Evolutionary conservation across 1,140 invertebrate species (phyloP), one percentile per base, ranked within the genome.

Genomic region (Euwallacea fornicatus): DNA sequence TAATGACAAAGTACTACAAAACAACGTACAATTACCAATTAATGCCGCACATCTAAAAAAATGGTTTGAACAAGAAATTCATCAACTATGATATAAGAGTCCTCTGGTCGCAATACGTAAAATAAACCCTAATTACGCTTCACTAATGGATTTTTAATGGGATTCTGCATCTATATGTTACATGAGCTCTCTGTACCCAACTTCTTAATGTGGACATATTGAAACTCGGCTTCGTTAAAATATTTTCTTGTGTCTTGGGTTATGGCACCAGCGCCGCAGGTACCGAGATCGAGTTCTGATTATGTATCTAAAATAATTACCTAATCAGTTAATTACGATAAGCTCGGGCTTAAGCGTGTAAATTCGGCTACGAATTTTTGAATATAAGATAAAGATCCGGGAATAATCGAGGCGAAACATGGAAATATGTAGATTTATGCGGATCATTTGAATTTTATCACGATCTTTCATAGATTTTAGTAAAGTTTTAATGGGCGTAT

Each of bases 301-400:
- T 50, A 50, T 50, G 9, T 50, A 33, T 33, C 21, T 33, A 4
- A 13, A 50, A 50, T 50, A 50, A 50, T 50, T 50, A 50, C 7
- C 46, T 50, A 50, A 50, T 50, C 46, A 6, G 46, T 50, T 50
- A 50, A 50, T 50, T 50, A 50, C 46, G 46, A 11, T 50, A 50
- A 50, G 9, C 13, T 50, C 13, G 46, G 9, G 46, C 9, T 50
- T 13, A 50, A 50, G 21, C 21, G 21, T 33, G 21, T 33, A 33
- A 33, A 33, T 33, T 33, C 4, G 21, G 21, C 21, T 33, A 1
- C 21, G 21, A 33, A 33, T 33, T 33, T 33, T 33, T 33, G 21
- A 33, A 33, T 33, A 33, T 33, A 33, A 33, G 21, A 33, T 33
- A 33, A 33, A 33, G 21, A 50, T 11, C 46, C 46, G 46, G 9